Base-by-base conservation (phyloP, 2,888 invertebrate genomes). In the Drosophila lutescens region DNA sequence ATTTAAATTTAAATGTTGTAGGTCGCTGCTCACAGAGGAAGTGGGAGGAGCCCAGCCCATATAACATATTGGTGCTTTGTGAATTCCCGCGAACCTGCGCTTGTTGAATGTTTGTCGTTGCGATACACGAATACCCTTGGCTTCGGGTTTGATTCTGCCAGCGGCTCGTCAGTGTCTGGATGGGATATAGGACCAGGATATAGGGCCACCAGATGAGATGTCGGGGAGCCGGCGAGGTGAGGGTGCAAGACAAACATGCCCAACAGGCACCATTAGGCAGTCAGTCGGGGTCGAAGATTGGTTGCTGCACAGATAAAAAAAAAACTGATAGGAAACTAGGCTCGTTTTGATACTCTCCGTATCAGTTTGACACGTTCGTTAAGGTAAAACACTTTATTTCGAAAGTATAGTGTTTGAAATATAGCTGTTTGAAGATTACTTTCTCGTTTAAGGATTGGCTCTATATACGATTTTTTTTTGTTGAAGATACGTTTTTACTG, bases 1-100 rank as follows among this genome's bases (percentile, higher is more conserved):
- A 75, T 77, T 75, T 59, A 63, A 75, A 75, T 75, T 76, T 72
- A 63, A 77, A 77, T 77, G 72, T 57, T 62, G 55, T 62, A 60
- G 46, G 38, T 23, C 56, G 41, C 15, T 30, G 41, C 20, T 20
- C 20, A 20, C 20, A 13, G 20, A 12, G 43, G 43, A 43, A 20
- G 43, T 43, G 20, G 12, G 43, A 26, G 26, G 26, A 26, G 5
- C 12, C 43, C 43, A 20, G 12, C 17, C 15, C 41, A 26, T n/a
- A 26, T 30, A 47, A 30, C 10, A 47, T n/a, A 15, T 13, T 44
- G 23, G 8, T 23, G n/a, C 23, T 12, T 43, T 17, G 20, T 6
- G 12, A 10, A 43, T 13, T 23, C 13, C 46, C n/a, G 46, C 26
- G 26, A 15, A n/a, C 46, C 26, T 10, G 20, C 30, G 15, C 10